Conservation (phyloP, 2,888 invertebrate species). For the Hyppa rectilinea region DNA sequence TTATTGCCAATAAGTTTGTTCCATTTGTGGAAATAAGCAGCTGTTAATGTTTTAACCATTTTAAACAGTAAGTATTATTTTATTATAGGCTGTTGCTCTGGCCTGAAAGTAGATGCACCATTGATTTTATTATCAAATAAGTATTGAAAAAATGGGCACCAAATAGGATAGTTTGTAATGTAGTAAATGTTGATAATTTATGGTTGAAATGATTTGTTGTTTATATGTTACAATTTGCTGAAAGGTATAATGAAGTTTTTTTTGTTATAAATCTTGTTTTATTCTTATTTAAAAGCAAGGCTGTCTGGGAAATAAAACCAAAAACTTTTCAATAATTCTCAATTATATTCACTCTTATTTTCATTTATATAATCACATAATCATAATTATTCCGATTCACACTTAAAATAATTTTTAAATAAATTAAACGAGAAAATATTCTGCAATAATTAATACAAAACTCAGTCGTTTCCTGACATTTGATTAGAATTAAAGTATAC, state of each 20-base stretch:
- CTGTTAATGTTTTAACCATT: conserved; percentile 20
- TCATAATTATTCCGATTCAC: conserved; percentile 89
- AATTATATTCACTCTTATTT: conserved; percentile 89
- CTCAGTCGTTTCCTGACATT: conserved; percentile 90
- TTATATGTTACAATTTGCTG: conserved; percentile 42
- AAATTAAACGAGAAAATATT: conserved; percentile 89
- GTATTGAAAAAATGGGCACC: conserved; percentile 24
- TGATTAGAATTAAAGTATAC: conserved; percentile 88
- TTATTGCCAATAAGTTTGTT: background rate
- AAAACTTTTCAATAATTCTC: conserved; percentile 83
- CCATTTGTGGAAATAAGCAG: conserved; percentile 15
- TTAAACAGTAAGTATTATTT: conserved; percentile 58
- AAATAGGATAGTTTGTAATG: conserved; percentile 24
- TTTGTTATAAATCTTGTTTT: conserved; percentile 44
- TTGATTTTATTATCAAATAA: conserved; percentile 16
- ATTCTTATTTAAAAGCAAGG: conserved; percentile 19
- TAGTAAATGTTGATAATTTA: conserved; percentile 24
- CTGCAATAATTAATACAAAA: conserved; percentile 90
- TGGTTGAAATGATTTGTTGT: conserved; percentile 25
- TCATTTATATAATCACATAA: conserved; percentile 90
- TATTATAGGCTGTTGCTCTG: conserved; percentile 12
- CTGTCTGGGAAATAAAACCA: conserved; percentile 61
- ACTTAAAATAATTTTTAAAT: conserved; percentile 89
- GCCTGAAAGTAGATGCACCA: background rate
- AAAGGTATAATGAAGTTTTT: conserved; percentile 41